phyloP scores from a whole-genome alignment of 64 coral and sea anemone species.

The Platygyra sinensis region DNA sequence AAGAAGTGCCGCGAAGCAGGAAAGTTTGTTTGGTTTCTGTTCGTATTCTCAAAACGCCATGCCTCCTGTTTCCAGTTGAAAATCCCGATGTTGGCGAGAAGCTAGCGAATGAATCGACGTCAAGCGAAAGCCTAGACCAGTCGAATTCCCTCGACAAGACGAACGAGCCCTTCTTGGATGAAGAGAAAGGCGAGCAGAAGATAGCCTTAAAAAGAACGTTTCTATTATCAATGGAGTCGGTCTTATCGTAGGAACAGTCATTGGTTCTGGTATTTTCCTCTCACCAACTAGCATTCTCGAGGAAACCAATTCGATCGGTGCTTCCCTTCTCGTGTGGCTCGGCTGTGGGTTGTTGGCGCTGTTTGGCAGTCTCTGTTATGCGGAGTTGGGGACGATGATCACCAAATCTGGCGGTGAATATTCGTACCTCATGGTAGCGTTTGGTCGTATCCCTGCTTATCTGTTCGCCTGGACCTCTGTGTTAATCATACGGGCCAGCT shows the following conservation, averaged over 20 bases:
- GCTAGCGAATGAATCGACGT: constrained; percentile 25
- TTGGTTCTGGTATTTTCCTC: constrained; percentile 94
- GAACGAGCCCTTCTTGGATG: constrained; percentile 17
- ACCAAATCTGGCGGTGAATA: constrained; percentile 86
- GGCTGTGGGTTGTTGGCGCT: constrained; percentile 80
- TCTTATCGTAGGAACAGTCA: constrained; percentile 88
- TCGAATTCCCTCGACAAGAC: constrained; percentile 34
- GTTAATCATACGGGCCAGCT: constrained; percentile 80
- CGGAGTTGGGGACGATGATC: constrained; percentile 73
- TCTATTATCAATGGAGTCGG: constrained; percentile 64
- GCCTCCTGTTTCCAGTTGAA: constrained; percentile 28
- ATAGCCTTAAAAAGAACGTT: constrained; percentile 67
- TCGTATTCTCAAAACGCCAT: background rate
- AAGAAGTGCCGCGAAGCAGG: background rate
- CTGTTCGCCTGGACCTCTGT: constrained; percentile 89
- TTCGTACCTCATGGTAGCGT: constrained; percentile 81
- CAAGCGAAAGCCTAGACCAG: constrained; percentile 33
- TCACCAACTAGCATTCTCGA: constrained; percentile 77
- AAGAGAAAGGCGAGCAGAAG: constrained; percentile 29
- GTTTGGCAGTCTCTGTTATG: constrained; percentile 78
- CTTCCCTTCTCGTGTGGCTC: constrained; percentile 78
- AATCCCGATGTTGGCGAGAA: constrained; percentile 31
- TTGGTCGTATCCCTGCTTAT: constrained; percentile 74
- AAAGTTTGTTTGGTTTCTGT: background rate
- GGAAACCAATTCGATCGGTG: constrained; percentile 72